Evolutionary conservation across 2,113 vertebrate species (phyloP).

Genomic region (Bettongia penicillata): DNA sequence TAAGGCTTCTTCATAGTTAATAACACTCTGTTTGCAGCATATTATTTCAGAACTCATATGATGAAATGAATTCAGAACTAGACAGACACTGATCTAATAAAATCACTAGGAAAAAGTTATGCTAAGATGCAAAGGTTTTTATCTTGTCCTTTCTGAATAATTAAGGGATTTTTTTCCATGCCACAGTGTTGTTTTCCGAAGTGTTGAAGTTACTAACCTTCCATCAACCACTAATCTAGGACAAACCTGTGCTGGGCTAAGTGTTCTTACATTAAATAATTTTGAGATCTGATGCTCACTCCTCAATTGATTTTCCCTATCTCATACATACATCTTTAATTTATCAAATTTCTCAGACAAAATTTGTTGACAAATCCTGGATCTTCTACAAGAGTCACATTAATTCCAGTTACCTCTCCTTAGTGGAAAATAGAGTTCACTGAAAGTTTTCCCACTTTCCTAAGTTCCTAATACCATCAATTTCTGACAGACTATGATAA

Average conservation of each 20-base stretch:
- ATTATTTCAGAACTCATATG: conserved; percentile 49
- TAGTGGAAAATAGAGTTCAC: conserved; percentile 96
- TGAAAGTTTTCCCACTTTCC: conserved; percentile 98
- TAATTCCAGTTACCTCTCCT: conserved; percentile 94
- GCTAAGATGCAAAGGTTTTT: conserved; percentile 44
- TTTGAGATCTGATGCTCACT: conserved; percentile 82
- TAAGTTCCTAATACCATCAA: conserved; percentile 95
- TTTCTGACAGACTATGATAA: not conserved
- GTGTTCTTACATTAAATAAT: conserved; percentile 70
- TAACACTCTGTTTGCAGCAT: conserved; percentile 41
- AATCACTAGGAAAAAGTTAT: not conserved
- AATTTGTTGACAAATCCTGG: conserved; percentile 97
- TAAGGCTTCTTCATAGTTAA: conserved; percentile 37
- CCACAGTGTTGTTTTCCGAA: conserved; percentile 19
- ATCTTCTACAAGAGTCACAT: conserved; percentile 91
- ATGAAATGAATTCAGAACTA: conserved; percentile 34
- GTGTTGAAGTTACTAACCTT: conserved; percentile 61
- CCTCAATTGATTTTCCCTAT: conserved; percentile 92
- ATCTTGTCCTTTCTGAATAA: conserved; percentile 11
- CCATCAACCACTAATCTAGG: conserved; percentile 74
- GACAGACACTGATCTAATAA: conserved; percentile 32
- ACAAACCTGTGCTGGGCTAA: conserved; percentile 75
- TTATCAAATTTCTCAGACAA: conserved; percentile 94
- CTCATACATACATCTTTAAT: conserved; percentile 94
- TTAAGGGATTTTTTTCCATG: conserved; percentile 52